These are phyloP conservation scores for Callionymus lyra DNA, from an alignment of 2,113 vertebrate genomes.

Conservation along the genomic window DNA sequence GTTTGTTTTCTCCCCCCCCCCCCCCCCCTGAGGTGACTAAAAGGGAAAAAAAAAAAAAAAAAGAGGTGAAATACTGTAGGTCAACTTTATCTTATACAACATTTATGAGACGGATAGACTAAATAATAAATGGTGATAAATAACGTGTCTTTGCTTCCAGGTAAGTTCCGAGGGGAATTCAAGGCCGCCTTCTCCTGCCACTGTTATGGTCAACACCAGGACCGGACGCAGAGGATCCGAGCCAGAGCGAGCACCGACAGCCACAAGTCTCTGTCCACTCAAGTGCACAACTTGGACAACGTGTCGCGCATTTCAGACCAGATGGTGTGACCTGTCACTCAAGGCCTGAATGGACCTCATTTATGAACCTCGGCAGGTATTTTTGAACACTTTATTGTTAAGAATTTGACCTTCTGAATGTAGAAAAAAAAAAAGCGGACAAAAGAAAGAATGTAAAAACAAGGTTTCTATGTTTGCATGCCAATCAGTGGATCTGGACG, in stretches of 20 bases:
- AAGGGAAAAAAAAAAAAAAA: too few relatives aligned
- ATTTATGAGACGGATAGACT: neutral
- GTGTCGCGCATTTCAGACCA: constrained; percentile 83
- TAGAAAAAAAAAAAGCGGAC: too few relatives aligned
- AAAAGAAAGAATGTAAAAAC: too few relatives aligned
- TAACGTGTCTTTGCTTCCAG: constrained; percentile 46
- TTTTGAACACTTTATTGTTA: too few relatives aligned
- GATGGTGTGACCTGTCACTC: constrained; percentile 47
- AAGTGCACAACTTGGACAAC: constrained; percentile 82
- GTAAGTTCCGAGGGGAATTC: constrained; percentile 94
- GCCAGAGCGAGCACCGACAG: constrained; percentile 77
- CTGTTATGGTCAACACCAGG: constrained; percentile 57
- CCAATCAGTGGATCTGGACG: too few relatives aligned
- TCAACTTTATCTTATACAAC: too few relatives aligned
- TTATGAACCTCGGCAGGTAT: too few relatives aligned
- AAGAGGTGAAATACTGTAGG: too few relatives aligned
- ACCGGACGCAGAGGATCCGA: constrained; percentile 59
- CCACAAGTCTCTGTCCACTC: constrained; percentile 87
- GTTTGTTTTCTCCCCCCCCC: too few relatives aligned
- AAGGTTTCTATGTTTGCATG: too few relatives aligned
- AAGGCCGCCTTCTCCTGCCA: constrained; percentile 90
- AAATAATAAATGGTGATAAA: neutral
- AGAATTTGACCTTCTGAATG: too few relatives aligned
- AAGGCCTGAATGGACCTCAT: neutral
- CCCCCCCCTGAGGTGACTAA: too few relatives aligned